These are phyloP conservation scores for Ciconia boyciana DNA, from an alignment of 2,113 vertebrate genomes.

Conservation along the genomic window DNA sequence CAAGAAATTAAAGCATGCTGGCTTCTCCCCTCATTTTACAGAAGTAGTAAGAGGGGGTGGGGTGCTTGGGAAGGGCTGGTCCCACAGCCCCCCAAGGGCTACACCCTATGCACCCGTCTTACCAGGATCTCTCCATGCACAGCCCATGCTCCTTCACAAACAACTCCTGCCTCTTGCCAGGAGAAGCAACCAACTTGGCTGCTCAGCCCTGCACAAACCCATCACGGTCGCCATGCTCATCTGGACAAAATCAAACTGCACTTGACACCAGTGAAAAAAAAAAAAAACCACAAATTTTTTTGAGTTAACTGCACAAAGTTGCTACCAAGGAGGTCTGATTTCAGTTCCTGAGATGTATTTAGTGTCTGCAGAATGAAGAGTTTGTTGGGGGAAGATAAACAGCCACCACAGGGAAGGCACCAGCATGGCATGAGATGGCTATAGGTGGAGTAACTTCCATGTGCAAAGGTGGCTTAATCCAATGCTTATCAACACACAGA, in stretches of 20 bases:
- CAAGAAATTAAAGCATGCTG: background rate
- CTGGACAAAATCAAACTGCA: background rate
- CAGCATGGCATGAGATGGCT: background rate
- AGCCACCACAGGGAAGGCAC: background rate
- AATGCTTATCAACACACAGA: background rate
- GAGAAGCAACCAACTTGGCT: background rate
- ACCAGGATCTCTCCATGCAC: background rate
- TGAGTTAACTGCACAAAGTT: background rate
- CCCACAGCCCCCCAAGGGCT: accelerated
- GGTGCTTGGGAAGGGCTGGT: background rate
- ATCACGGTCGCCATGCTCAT: accelerated
- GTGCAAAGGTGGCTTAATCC: background rate
- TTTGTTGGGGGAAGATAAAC: background rate
- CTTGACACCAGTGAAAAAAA: background rate
- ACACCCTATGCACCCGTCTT: accelerated
- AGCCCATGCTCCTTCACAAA: background rate
- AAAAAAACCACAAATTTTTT: background rate
- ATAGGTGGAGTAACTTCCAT: background rate
- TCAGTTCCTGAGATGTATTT: background rate
- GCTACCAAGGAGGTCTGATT: background rate
- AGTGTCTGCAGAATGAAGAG: background rate
- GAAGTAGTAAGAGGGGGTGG: background rate
- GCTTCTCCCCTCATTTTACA: background rate
- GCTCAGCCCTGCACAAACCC: background rate
- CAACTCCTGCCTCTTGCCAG: background rate